Base-by-base conservation (phyloP, 2,888 invertebrate genomes). In the Pseudolycoriella hygida region DNA sequence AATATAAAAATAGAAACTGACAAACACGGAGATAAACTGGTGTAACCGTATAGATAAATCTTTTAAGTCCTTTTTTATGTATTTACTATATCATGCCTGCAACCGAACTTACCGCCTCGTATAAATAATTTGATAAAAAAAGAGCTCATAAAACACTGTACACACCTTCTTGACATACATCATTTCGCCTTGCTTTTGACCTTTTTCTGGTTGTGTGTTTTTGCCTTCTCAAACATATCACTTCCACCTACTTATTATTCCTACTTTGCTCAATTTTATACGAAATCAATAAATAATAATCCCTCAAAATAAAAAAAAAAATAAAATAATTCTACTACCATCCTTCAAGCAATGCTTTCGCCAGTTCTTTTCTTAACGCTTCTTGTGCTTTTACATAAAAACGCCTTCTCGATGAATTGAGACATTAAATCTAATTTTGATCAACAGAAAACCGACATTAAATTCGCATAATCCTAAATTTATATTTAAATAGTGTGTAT, bases 361-460 rank as follows among this genome's bases (percentile, higher is more conserved):
- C 34, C 3, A 12, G n/a, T 34, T 34, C 12, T 12, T 34, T 34
- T 34, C 34, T 34, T 30, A 4, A 14, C n/a, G 12, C 34, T 34
- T 34, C 34, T 30, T n/a, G n/a, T n/a, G 25, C 25, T 25, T 25
- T 25, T 25, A 25, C 8, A 25, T 4, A 25, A 25, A 25, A 6
- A 25, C 25, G 25, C 25, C 25, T 4, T 8, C 25, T 25, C 25
- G 5, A 25, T 25, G 25, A 25, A 25, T 25, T 25, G 25, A 39
- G 17, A 39, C 39, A 39, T 15, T 39, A 39, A 39, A 39, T 39
- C 39, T 39, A 39, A 39, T 39, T 39, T 39, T 39, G 15, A 39
- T 39, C 39, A 39, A 39, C 39, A 39, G 39, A 39, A 39, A 39
- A 39, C 39, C 39, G 17, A 39, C 39, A 39, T 39, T 39, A 39